Base-by-base conservation (phyloP, 2,888 invertebrate species). In the Serripes groenlandicus region DNA sequence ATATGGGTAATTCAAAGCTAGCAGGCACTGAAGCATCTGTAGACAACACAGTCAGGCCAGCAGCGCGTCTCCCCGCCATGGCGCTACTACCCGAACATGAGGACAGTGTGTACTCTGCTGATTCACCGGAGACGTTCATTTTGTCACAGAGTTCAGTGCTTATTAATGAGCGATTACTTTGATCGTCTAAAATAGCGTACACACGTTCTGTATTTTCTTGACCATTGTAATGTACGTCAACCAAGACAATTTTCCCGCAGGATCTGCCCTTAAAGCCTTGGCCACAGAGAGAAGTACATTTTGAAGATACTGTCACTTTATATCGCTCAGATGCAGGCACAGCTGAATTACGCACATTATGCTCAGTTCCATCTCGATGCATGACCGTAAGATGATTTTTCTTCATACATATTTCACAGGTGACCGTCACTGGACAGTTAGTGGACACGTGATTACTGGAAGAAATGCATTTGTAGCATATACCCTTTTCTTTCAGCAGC, bases 161-260 rank as follows among this genome's bases (percentile, higher is more conserved):
- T 15, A 66, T 68, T 7, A 78, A 42, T 35, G 77, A 77, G 15
- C n/a, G 26, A 60, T 78, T 78, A 58, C 76, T 73, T 58, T 81
- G 77, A 32, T 78, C 74, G 32, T 81, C 77, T n/a, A 81, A 74
- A 49, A 78, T 54, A 21, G 74, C 74, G 49, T 77, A 70, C 5
- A 21, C 28, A 32, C 34, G 54, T 18, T 26, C 1, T 7, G 52
- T 26, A 11, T 0, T 2, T 21, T 28, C 2, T 9, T 0, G 11
- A 42, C 3, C 54, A 21, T 30, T 52, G 9, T 28, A 1, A 1
- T 5, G 18, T 18, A 70, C 34, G n/a, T 72, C 35, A 26, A 72
- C 72, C 62, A 72, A 23, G 9, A 54, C 72, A 52, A 72, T 71
- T 60, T 77, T 71, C 32, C 62, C 49, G 15, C 62, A 71, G 4